Conservation (phyloP, 2,113 vertebrate species). For the Rhinoptilus africanus region DNA sequence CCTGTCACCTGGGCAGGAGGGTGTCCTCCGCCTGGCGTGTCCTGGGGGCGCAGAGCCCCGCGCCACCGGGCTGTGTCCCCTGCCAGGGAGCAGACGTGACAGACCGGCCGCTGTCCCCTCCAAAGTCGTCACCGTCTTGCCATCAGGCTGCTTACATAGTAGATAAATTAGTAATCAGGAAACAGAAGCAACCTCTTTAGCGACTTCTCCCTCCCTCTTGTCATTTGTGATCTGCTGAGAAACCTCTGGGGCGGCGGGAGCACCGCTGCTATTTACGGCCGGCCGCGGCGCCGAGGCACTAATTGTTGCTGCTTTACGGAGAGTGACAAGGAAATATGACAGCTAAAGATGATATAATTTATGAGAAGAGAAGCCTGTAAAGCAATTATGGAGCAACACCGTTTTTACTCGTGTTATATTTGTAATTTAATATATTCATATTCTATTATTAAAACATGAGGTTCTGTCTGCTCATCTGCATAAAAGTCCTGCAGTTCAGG, state of each 20-base stretch:
- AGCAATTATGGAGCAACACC: background rate
- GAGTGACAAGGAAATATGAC: background rate
- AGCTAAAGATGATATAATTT: background rate
- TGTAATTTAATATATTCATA: background rate
- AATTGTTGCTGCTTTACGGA: background rate
- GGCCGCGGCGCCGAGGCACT: background rate
- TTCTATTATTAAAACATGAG: background rate
- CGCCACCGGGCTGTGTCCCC: rapidly evolving
- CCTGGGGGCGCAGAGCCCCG: background rate
- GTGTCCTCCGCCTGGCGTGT: background rate
- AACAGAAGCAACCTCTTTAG: background rate
- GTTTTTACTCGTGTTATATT: background rate
- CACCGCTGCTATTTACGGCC: background rate
- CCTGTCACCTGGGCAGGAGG: background rate
- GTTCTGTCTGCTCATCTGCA: background rate
- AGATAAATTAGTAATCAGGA: background rate
- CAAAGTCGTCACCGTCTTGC: background rate
- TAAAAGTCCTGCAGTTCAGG: background rate
- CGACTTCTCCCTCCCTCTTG: background rate
- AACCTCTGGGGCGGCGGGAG: background rate
- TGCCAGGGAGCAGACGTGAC: too few species aligned
- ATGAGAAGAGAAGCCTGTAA: background rate
- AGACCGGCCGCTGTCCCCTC: background rate
- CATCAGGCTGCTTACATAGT: background rate
- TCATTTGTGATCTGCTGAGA: background rate